Conservation (phyloP, 2,888 invertebrate species). For the Chrysolina haemoptera region DNA sequence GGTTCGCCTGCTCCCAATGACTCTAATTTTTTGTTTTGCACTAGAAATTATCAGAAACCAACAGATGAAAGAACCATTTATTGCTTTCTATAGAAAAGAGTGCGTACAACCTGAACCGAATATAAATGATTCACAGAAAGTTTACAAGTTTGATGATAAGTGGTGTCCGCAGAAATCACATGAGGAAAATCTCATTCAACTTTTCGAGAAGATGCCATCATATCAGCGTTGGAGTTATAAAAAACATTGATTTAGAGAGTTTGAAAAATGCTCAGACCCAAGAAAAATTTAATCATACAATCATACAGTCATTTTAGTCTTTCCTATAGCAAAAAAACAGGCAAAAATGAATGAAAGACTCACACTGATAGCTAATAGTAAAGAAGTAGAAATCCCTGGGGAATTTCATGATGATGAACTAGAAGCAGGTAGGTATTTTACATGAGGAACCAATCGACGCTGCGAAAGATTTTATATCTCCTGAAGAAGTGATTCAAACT, state of each 20-base stretch:
- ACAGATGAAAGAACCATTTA: slow-evolving; percentile 97
- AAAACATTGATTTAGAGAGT: slow-evolving; percentile 88
- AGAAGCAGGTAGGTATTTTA: too few relatives aligned
- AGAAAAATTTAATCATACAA: slow-evolving; percentile 95
- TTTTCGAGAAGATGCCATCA: slow-evolving; percentile 93
- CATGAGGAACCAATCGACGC: too few relatives aligned
- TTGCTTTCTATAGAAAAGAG: slow-evolving; percentile 98
- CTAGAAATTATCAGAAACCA: slow-evolving; percentile 97
- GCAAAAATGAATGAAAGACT: slow-evolving; percentile 71
- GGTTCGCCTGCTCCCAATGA: slow-evolving; percentile 87
- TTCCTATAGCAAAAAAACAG: slow-evolving; percentile 81
- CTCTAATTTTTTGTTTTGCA: slow-evolving; percentile 88
- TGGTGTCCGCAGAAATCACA: slow-evolving; percentile 92
- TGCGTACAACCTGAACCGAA: slow-evolving; percentile 95
- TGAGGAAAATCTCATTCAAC: slow-evolving; percentile 84
- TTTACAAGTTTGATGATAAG: slow-evolving; percentile 96
- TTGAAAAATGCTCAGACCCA: slow-evolving; percentile 84
- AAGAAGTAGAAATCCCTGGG: slow-evolving; percentile 76
- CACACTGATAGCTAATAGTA: slow-evolving; percentile 73
- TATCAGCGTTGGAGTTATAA: slow-evolving; percentile 89
- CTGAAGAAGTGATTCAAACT: slow-evolving; percentile 89
- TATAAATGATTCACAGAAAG: slow-evolving; percentile 97
- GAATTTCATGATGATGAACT: slow-evolving; percentile 74
- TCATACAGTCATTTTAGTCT: slow-evolving; percentile 93
- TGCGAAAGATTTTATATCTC: too few relatives aligned